Evolutionary conservation across 1,140 invertebrate species (phyloP), one percentile per base, ranked within the genome.

Genomic region (Aphelenchoides besseyi): DNA sequence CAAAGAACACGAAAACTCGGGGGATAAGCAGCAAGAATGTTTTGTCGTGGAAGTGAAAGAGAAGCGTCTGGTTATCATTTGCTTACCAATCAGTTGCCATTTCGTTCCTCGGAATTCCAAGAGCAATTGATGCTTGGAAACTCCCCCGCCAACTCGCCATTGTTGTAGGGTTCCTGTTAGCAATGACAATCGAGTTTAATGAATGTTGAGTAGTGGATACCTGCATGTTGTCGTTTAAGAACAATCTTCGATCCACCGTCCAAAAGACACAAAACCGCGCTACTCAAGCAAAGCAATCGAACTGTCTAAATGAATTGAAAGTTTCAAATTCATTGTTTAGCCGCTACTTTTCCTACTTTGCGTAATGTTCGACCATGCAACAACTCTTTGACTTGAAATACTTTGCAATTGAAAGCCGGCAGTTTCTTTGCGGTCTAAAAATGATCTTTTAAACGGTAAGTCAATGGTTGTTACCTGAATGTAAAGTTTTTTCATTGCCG

Each of bases 351-450:
- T 75, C 62, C 74, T 80, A 89, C 89, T 88, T 89, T 90, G 82
- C 89, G 88, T 72, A 89, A 88, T 5, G 89, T 89, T 74, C 89
- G 88, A 67, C 88, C 88, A 57, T 89, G 81, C 0, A 90, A 85
- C 2, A 90, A 82, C 79, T 91, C 90, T 81, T 90, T 90, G 3
- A 91, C 90, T 74, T 89, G 87, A 76, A 89, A 90, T 2, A 91
- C 85, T 74, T 89, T 88, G 82, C 89, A 90, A 5, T 89, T 88
- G 83, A 88, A 90, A 2, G 88, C 87, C 2, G 89, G 89, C 41
- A 91, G 84, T 59, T 89, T 86, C 73, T 88, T 88, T 78, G 79
- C 81, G 2, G 80, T 83, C 79, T 82, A 63, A 68, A 80, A 54
- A 12, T 9, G 8, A 52, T 59, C 53, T 23, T 55, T 61, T 54